Percentiles rank a stretch among this genome's conserved stretches.
These are phyloP conservation scores for Erpobdella octoculata DNA, from an alignment of 2,888 invertebrate genomes.

Conservation along the genomic window DNA sequence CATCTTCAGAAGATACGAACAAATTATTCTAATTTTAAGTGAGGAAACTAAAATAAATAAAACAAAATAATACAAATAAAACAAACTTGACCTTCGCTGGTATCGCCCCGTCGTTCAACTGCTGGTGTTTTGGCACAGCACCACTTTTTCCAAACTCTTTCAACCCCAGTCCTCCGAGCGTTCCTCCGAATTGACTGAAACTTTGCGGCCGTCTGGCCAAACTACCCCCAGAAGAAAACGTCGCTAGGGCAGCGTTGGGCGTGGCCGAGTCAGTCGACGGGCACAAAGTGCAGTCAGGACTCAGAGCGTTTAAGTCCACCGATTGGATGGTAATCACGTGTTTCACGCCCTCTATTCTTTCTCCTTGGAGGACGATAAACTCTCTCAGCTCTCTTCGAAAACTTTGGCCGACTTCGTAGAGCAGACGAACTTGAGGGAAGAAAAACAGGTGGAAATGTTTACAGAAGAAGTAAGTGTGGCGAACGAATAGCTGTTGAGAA, in stretches of 20 bases:
- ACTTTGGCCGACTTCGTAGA: slow-evolving; percentile 20
- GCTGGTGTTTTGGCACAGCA: neutral
- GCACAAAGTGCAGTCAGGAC: neutral
- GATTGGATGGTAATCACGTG: slow-evolving; percentile 24
- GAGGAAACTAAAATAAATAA: too few relatives aligned
- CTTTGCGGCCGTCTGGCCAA: neutral
- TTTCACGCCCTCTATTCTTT: slow-evolving; percentile 25
- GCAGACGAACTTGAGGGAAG: slow-evolving; percentile 3
- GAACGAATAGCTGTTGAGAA: neutral
- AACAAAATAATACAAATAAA: too few relatives aligned
- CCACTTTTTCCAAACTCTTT: neutral
- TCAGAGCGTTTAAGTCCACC: slow-evolving; percentile 18
- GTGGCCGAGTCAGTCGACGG: neutral
- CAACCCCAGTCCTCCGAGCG: too few relatives aligned
- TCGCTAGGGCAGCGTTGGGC: neutral
- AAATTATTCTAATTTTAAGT: neutral
- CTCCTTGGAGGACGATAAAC: slow-evolving; percentile 20
- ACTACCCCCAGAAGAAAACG: neutral
- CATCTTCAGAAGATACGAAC: slow-evolving; percentile 5
- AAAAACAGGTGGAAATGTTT: too few relatives aligned
- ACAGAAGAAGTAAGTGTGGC: too few relatives aligned
- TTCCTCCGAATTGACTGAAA: too few relatives aligned
- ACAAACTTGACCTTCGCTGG: neutral
- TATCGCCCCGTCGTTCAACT: neutral
- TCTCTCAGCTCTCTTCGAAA: slow-evolving; percentile 17